Evolutionary conservation across 1,140 invertebrate species (phyloP), one percentile per base, ranked within the genome.

Genomic region (Cheumatopsyche charites): DNA sequence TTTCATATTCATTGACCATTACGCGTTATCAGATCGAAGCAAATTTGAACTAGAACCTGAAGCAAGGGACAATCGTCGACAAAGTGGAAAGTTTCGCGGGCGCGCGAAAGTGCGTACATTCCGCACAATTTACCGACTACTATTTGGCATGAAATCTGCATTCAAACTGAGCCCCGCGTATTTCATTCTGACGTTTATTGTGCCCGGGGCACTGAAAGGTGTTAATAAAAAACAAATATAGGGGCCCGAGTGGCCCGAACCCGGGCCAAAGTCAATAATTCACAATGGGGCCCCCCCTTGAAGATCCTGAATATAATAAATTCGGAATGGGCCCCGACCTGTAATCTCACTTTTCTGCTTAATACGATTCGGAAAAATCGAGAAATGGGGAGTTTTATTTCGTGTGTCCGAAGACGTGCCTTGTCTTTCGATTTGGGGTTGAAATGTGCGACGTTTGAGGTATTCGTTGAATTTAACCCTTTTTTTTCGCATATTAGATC

Each of bases 191-290:
- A 75, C 73, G 55, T 75, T 75, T 75, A 75, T 75, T 75, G 70
- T 75, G 61, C 73, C 70, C 70, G 62, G 62, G 73, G 61, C 62
- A 58, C 70, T 71, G 66, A 70, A 69, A 75, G 73, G 73, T 75
- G 73, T 75, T 75, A 75, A 75, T 75, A 75, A 75, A 75, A 75
- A 75, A 75, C 73, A 75, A 75, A 75, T 72, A 72, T 75, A 75
- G 72, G 73, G 47, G 69, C 70, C 49, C 52, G 47, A 55, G 67
- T 45, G 61, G 42, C 61, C 62, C 70, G 70, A 67, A 65, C 66
- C 73, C 61, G 73, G n/a, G 62, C 45, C 61, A 62, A 66, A 58
- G 73, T 71, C 73, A 67, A 74, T 74, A 74, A 74, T 63, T 74
- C 73, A 74, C 73, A 43, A 19, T 25, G 11, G 49, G n/a, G 29